These are phyloP conservation scores for Glyphotaelius pellucidus DNA, from an alignment of 2,888 invertebrate species.

Conservation along the genomic window DNA sequence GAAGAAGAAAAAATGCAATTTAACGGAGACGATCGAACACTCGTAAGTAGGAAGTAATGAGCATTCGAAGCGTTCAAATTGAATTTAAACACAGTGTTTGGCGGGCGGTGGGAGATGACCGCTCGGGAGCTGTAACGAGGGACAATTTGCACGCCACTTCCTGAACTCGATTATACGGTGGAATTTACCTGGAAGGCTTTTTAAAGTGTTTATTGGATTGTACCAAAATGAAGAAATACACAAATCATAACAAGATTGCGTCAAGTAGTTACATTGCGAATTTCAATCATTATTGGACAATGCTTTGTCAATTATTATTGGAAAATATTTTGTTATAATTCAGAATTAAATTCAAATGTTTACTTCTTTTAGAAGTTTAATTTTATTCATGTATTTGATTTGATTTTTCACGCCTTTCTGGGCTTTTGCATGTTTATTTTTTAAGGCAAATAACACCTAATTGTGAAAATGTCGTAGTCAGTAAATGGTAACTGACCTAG, in stretches of 20 bases:
- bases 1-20: not conserved
- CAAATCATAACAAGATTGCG: not conserved
- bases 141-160: conserved; percentile 2
- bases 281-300: not conserved
- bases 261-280: not conserved
- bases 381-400: no score
- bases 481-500: no score
- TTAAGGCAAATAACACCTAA: no score
- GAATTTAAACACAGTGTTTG: not conserved
- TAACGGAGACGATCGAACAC: not conserved
- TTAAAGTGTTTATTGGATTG: not conserved
- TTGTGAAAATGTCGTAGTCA: no score
- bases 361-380: no score
- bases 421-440: no score
- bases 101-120: not conserved
- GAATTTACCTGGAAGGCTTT: not conserved
- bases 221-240: not conserved
- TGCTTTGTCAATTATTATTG: no score
- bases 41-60: not conserved
- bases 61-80: not conserved
- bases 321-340: no score
- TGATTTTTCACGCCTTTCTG: no score
- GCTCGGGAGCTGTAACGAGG: not conserved
- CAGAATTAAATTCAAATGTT: no score
- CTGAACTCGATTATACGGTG: not conserved